A percentile compares a stretch with the other conserved stretches of the same genome.
Evolutionary conservation across 2,888 invertebrate species (phyloP).

Genomic region (Adela reaumurella): DNA sequence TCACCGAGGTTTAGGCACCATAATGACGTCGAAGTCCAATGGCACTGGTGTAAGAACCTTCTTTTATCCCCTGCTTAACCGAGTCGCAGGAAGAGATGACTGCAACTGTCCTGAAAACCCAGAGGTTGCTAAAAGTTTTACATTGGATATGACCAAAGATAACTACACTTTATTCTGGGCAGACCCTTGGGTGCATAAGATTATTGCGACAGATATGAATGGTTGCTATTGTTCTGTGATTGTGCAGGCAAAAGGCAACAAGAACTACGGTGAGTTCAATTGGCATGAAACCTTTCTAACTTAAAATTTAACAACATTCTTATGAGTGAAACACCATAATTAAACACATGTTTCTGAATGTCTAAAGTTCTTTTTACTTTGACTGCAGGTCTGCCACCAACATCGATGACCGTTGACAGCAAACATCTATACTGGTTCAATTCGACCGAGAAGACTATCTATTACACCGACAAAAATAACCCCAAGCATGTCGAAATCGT

Average conservation of each 20-base stretch:
- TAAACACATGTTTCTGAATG: no score
- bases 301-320: no score
- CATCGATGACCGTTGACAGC: slow-evolving; percentile 67
- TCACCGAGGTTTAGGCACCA: slow-evolving; percentile 52
- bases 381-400: slow-evolving; percentile 54
- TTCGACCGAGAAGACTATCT: slow-evolving; percentile 56
- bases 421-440: slow-evolving; percentile 73
- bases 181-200: slow-evolving; percentile 56
- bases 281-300: no score
- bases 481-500: slow-evolving; percentile 40
- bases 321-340: no score
- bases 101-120: slow-evolving; percentile 68
- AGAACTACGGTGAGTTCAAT: slow-evolving; percentile 18
- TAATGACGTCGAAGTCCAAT: slow-evolving; percentile 61
- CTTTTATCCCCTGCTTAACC: slow-evolving; percentile 37
- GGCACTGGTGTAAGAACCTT: slow-evolving; percentile 56
- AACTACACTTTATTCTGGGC: slow-evolving; percentile 61
- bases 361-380: no score
- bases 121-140: slow-evolving; percentile 60
- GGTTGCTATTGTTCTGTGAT: slow-evolving; percentile 65
- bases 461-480: slow-evolving; percentile 55
- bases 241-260: slow-evolving; percentile 47
- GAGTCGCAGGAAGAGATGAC: slow-evolving; percentile 16
- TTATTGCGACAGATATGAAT: slow-evolving; percentile 61
- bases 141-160: slow-evolving; percentile 63